phyloP scores from a whole-genome alignment of 2,888 invertebrate genomes.

The Agrochola lychnidis region DNA sequence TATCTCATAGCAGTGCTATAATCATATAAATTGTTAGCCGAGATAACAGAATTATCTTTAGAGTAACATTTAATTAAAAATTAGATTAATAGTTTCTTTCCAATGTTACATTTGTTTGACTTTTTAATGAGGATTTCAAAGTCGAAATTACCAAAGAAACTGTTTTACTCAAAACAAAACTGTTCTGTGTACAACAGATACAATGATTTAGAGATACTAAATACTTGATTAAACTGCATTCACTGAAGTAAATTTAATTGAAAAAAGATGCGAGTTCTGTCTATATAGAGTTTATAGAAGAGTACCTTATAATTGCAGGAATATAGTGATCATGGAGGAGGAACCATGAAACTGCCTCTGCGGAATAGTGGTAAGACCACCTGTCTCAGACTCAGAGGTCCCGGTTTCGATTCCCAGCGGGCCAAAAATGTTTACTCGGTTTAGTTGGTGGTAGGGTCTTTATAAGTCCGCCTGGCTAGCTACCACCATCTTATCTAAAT shows the following conservation, averaged over 20 bases:
- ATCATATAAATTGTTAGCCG: conserved; percentile 10
- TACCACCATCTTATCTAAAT: no score
- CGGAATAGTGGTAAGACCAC: no score
- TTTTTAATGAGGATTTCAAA: neutral
- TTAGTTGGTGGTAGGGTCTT: no score
- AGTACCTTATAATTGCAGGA: neutral
- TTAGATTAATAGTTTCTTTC: neutral
- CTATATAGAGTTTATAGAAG: neutral
- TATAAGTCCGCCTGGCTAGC: no score
- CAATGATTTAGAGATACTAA: neutral
- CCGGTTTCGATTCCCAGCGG: no score
- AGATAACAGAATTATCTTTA: conserved; percentile 21
- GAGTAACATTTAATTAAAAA: neutral
- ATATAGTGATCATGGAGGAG: neutral
- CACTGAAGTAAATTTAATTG: neutral
- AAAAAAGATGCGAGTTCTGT: neutral
- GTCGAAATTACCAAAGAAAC: neutral
- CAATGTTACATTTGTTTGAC: neutral
- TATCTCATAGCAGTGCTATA: conserved; percentile 14
- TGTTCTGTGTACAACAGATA: neutral
- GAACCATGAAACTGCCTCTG: neutral
- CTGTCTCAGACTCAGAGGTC: no score
- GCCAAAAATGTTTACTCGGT: no score
- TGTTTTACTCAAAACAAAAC: neutral
- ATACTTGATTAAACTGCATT: neutral